A percentile compares a stretch with the other conserved stretches of the same genome.
These are phyloP conservation scores for Orchesella cincta DNA, from an alignment of 1,140 invertebrate genomes.

Conservation along the genomic window DNA sequence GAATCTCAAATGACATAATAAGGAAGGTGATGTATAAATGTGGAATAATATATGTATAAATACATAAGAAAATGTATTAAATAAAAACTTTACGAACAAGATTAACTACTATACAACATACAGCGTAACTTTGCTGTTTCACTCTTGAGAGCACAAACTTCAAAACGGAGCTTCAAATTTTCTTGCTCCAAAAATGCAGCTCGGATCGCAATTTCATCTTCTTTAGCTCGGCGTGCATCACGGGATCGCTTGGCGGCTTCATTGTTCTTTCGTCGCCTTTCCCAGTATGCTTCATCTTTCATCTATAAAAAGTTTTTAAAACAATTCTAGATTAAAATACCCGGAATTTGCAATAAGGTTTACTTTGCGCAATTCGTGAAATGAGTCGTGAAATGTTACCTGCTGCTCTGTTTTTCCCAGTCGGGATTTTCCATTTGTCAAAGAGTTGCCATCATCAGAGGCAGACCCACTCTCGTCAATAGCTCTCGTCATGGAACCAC, in stretches of 20 bases:
- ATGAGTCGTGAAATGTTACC: conserved; percentile 31
- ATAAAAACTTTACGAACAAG: no score
- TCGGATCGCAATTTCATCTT: conserved; percentile 87
- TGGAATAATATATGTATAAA: no score
- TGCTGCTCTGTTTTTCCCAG: conserved; percentile 49
- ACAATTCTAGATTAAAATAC: neutral
- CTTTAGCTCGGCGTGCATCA: conserved; percentile 83
- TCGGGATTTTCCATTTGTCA: neutral
- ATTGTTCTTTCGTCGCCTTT: conserved; percentile 88
- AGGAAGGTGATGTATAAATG: no score
- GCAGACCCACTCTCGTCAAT: conserved; percentile 44
- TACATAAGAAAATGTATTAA: no score
- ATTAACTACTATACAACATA: conserved; percentile 57
- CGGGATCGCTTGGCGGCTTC: conserved; percentile 91
- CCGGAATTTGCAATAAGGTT: neutral
- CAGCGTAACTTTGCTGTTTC: conserved; percentile 64
- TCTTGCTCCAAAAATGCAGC: conserved; percentile 83
- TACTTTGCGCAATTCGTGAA: neutral
- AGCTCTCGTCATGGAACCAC: conserved; percentile 29
- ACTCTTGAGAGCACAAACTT: conserved; percentile 64
- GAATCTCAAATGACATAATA: no score
- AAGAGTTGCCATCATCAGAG: conserved; percentile 36
- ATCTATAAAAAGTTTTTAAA: conserved; percentile 35
- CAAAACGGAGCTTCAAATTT: conserved; percentile 67
- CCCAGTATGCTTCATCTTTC: conserved; percentile 83